Evolutionary conservation across 2,797 vertebrate species (phyloP).

Genomic region (Hippopotamyrus pictus): DNA sequence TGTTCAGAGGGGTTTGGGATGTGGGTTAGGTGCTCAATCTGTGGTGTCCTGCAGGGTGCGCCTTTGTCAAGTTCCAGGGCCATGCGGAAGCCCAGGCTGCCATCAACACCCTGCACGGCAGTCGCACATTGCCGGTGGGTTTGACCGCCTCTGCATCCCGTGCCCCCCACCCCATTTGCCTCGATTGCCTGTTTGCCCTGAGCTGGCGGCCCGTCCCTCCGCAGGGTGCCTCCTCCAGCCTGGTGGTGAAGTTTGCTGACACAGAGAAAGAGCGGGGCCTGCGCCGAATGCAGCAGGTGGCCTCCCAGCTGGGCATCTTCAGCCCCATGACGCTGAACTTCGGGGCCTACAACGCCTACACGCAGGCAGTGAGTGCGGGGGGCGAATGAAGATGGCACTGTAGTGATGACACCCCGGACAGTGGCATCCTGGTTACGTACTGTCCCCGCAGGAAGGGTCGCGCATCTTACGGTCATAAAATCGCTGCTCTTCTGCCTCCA

Average conservation of each 20-base stretch:
- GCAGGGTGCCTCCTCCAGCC: conserved; percentile 86
- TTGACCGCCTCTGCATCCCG: not conserved
- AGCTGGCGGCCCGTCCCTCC: not conserved
- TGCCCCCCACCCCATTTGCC: not conserved
- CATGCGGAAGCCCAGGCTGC: conserved; percentile 86
- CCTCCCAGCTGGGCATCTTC: conserved; percentile 85
- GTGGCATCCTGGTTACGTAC: not conserved
- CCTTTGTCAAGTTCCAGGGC: conserved; percentile 89
- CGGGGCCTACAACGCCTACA: conserved; percentile 88
- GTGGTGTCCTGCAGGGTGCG: conserved; percentile 64
- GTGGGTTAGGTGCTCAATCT: not conserved
- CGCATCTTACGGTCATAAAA: not conserved
- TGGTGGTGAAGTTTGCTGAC: conserved; percentile 94
- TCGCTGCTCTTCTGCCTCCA: not conserved
- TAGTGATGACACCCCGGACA: not conserved
- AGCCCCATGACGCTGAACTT: conserved; percentile 89
- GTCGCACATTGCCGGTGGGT: conserved; percentile 81
- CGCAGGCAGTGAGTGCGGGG: conserved; percentile 72
- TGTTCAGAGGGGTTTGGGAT: not conserved
- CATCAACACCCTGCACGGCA: conserved; percentile 84
- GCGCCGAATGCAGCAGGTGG: conserved; percentile 89
- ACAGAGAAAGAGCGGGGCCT: conserved; percentile 87
- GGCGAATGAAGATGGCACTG: not conserved
- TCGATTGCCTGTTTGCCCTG: not conserved
- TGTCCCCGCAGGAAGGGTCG: not conserved